Base-by-base conservation (phyloP, 1,140 invertebrate species). In the Drosophila nasuta region DNA sequence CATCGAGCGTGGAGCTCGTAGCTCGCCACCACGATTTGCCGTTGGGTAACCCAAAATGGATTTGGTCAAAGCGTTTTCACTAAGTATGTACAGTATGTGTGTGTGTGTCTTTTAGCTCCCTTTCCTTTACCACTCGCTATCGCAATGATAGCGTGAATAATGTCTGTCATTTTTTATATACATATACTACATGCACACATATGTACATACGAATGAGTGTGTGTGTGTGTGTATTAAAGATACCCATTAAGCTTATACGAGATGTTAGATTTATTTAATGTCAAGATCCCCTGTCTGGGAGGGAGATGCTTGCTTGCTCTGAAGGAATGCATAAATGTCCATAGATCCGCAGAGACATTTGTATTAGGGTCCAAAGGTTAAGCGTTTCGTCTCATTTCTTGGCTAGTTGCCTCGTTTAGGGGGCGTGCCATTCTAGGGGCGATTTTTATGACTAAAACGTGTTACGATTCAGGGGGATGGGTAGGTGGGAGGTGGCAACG, bases 131-230 rank as follows among this genome's bases (percentile, higher is more conserved):
- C 33, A 46, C 45, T 52, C 5, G 51, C 66, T 52, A 15, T 59
- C 68, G 75, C 86, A 79, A 90, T 89, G 85, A 89, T 90, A 89
- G 86, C 85, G 85, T 90, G 81, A 89, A 89, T 89, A 89, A 89
- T 89, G 86, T 89, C 78, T 81, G 78, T 89, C 72, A 89, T 89
- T 89, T 89, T 89, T 90, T 78, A 73, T 75, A 69, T 33, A 64
- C 70, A 54, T 30, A 52, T 51, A 17, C 5, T 52, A 56, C 13
- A 48, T 25, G 20, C 20, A 20, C 20, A 20, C 20, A 20, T 20
- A 20, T 20, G 58, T 76, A 52, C 48, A 64, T 51, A 41, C 46
- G 57, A 49, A 52, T 59, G 20, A 3, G n/a, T 30, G 51, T 49
- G 65, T 69, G 41, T 48, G 56, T 7, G 38, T 33, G 43, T 72